These are phyloP conservation scores for Pediacus dermestoides DNA, from an alignment of 2,888 invertebrate species.

Conservation along the genomic window DNA sequence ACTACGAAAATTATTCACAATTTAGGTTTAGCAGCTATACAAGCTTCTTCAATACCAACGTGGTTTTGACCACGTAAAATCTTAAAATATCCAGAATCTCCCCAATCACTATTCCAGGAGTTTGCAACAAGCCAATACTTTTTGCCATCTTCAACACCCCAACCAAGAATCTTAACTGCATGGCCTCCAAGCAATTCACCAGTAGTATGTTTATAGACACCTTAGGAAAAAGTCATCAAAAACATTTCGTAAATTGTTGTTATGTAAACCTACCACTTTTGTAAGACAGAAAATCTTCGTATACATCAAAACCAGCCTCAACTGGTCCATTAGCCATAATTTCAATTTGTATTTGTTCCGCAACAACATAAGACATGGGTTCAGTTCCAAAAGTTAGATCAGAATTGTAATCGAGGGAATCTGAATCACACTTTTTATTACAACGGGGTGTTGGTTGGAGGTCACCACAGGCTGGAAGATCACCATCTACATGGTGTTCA, in stretches of 20 bases:
- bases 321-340: slow-evolving; percentile 83
- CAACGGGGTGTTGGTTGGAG: slow-evolving; percentile 77
- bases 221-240: slow-evolving; percentile 38
- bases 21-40: slow-evolving; percentile 65
- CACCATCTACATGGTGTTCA: slow-evolving; percentile 85
- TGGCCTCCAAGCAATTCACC: slow-evolving; percentile 78
- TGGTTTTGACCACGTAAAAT: slow-evolving; percentile 77
- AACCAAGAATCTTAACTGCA: slow-evolving; percentile 85
- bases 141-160: slow-evolving; percentile 70
- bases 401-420: slow-evolving; percentile 66
- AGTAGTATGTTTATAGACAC: slow-evolving; percentile 68
- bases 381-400: slow-evolving; percentile 75
- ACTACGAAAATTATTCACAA: slow-evolving; percentile 12
- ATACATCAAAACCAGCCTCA: slow-evolving; percentile 85
- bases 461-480: slow-evolving; percentile 68
- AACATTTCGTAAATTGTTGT: slow-evolving; percentile 49
- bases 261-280: slow-evolving; percentile 72
- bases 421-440: slow-evolving; percentile 62
- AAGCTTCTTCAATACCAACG: slow-evolving; percentile 70
- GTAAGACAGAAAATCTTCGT: slow-evolving; percentile 78
- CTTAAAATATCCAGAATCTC: slow-evolving; percentile 82
- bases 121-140: slow-evolving; percentile 90
- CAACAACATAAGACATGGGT: slow-evolving; percentile 61
- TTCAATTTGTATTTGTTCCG: slow-evolving; percentile 72
- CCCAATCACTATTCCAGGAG: slow-evolving; percentile 94